Percentiles rank a stretch among this genome's conserved stretches.
Conservation (phyloP, 2,113 vertebrate genomes). For the Nibea albiflora region DNA sequence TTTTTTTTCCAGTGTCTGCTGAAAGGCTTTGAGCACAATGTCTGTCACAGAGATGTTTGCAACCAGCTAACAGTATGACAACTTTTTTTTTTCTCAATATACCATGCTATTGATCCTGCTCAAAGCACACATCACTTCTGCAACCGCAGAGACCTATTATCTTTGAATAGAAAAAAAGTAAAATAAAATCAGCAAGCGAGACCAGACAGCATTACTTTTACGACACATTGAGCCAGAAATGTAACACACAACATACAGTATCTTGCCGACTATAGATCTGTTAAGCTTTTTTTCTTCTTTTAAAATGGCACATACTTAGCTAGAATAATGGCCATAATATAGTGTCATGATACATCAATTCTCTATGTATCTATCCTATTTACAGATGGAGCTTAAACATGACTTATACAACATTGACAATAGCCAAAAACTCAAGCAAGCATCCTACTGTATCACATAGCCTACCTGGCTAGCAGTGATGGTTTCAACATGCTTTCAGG, state of each 20-base stretch:
- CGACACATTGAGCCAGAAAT: conserved; percentile 85
- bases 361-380: conserved; percentile 84
- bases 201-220: conserved; percentile 85
- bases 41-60: conserved; percentile 82
- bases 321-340: conserved; percentile 84
- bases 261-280: conserved; percentile 82
- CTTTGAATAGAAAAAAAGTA: conserved; percentile 72
- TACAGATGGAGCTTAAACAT: conserved; percentile 85
- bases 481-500: conserved; percentile 84
- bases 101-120: conserved; percentile 85
- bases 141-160: conserved; percentile 81
- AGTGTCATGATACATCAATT: conserved; percentile 84
- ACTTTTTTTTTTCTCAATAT: conserved; percentile 75
- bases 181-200: conserved; percentile 84
- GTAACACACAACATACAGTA: conserved; percentile 85
- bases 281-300: conserved; percentile 76
- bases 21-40: conserved; percentile 80
- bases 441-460: conserved; percentile 80
- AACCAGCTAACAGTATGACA: conserved; percentile 80
- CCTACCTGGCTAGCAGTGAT: conserved; percentile 81
- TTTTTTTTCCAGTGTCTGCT: conserved; percentile 84
- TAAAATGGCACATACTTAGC: conserved; percentile 83
- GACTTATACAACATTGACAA: conserved; percentile 85
- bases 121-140: conserved; percentile 82
- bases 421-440: conserved; percentile 82